Evolutionary conservation across 2,797 vertebrate genomes (phyloP), one percentile per base, ranked within the genome.

Genomic region (Sciurus carolinensis): DNA sequence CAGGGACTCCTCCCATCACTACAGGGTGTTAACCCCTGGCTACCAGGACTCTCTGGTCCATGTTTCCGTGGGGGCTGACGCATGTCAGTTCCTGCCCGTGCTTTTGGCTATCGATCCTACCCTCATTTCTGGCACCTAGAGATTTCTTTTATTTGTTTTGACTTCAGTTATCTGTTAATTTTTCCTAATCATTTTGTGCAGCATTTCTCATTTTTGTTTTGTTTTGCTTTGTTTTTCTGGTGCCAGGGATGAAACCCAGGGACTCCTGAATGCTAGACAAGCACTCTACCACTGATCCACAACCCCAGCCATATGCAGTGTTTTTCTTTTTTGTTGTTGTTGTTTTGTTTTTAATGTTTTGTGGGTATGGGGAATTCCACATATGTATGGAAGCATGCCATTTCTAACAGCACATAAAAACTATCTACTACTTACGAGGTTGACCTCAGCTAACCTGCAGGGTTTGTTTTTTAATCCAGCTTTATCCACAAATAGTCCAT

Each of bases 401-500:
- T 39, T 39, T 89, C 87, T 77, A 30, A 28, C 20, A 22, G 54
- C 20, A 22, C 54, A 6, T 57, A 57, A 57, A 57, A 57, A 22
- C 54, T 94, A 69, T 93, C 67, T 91, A 1, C 80, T 85, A 33
- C 72, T 91, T 77, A 50, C 0, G 0, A 76, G 47, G 57, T 44
- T 91, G 96, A 75, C 87, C 91, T 86, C n/a, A 26, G 8, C 52
- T 69, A 92, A 76, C 26, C 82, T 36, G 12, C 12, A 8, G 36
- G 79, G 67, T 59, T 93, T 95, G 47, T 59, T 82, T 83, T 84
- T 39, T 83, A 95, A 96, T 90, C 95, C 90, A 30, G 87, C 75
- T 95, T 97, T 95, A 89, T 39, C 95, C 85, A 71, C 72, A 90
- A 94, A 90, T 73, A 69, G 83, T 80, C 47, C 87, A 54, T 97